Conservation (phyloP, 2,888 invertebrate species). For the Neoitamus cyanurus region DNA sequence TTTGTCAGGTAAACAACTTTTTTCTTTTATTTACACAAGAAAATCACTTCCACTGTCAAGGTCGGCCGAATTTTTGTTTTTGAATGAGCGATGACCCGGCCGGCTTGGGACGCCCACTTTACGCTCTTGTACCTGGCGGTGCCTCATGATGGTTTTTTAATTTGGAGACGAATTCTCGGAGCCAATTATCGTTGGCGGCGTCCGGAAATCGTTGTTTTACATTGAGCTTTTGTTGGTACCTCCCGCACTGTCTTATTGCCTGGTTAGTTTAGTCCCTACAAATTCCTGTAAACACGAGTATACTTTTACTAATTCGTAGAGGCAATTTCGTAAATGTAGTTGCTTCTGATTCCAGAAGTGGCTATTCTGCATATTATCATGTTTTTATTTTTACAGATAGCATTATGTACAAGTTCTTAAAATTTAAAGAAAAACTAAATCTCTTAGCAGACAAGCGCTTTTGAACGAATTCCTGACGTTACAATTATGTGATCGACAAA, state of each 20-base stretch:
- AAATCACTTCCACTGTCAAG: conserved; percentile 21
- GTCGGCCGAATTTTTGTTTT: neutral
- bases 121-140: neutral
- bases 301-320: no score
- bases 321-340: no score
- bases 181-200: neutral
- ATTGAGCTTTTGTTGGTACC: neutral
- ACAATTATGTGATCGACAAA: no score
- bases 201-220: neutral
- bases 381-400: no score
- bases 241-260: neutral
- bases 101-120: neutral
- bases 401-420: no score
- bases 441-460: no score
- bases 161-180: neutral
- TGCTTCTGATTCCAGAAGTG: no score
- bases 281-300: no score
- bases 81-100: conserved; percentile 5
- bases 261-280: neutral
- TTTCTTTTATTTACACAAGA: neutral
- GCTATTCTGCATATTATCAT: no score
- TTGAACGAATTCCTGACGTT: no score
- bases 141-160: neutral
- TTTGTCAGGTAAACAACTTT: neutral
- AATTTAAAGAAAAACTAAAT: no score